Evolutionary conservation across 2,113 vertebrate genomes (phyloP), one percentile per base, ranked within the genome.

Genomic region (Pelobates fuscus): DNA sequence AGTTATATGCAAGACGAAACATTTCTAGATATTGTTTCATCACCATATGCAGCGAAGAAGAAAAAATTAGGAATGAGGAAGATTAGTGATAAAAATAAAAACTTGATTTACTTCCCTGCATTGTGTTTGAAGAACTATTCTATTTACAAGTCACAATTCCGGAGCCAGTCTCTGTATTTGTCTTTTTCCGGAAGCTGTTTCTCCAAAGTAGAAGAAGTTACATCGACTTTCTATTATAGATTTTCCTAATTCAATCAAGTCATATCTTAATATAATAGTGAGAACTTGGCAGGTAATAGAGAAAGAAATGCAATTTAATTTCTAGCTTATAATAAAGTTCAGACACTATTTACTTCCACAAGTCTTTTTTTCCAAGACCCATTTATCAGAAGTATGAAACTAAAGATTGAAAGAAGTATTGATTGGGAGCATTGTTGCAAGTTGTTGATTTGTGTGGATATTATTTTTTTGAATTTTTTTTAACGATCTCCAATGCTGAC

Each of bases 201-300:
- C 21, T 2, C 52, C 18, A 55, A 55, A 3, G 1, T 7, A 8
- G 52, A 37, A 10, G 11, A 7, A 23, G n/a, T 55, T 6, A 55
- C 7, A 8, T n/a, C 12, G 58, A 61, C 24, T 30, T 21, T 46
- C 12, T 54, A 37, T 55, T 57, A 74, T 41, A 20, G 71, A 74
- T 37, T n/a, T 32, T 23, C 25, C 27, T 63, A 66, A 65, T 46
- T 21, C 49, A 74, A 65, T 65, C n/a, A 54, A 24, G 17, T 6
- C 15, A 18, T 7, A 8, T 32, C 61, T 6, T 27, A 73, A 64
- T 55, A 20, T n/a, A 20, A 57, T 43, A 65, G 23, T n/a, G 30
- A 2, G 27, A 41, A 32, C 27, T 55, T 29, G 8, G 21, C 27
- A 17, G 26, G 27, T 32, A 20, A 73, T 30, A 32, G 57, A 61